Evolutionary conservation across 2,797 vertebrate genomes (phyloP).

Genomic region (Cheirogaleus major): DNA sequence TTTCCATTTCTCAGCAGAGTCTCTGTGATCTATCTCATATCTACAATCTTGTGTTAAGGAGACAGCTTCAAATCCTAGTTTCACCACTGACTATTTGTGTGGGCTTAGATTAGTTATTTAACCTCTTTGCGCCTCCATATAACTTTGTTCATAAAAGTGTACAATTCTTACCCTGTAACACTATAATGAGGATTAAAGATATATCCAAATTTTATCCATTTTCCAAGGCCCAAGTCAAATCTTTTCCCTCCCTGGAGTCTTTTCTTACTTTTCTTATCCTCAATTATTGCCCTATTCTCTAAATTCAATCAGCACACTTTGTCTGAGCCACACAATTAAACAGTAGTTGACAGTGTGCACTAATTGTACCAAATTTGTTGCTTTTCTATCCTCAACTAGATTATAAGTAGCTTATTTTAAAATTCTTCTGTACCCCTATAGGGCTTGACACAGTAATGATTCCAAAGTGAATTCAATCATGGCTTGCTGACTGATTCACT

Average conservation of each 20-base stretch:
- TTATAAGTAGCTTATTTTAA: background rate
- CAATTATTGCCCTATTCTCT: background rate
- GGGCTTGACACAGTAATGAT: background rate
- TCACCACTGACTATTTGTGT: background rate
- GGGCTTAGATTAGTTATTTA: background rate
- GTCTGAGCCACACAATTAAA: background rate
- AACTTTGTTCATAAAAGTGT: background rate
- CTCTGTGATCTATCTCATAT: background rate
- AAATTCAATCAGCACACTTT: background rate
- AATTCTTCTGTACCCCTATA: background rate
- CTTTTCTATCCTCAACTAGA: background rate
- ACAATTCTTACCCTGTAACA: background rate
- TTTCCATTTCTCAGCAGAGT: background rate
- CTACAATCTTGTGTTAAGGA: background rate
- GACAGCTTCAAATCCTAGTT: background rate
- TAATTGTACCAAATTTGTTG: background rate
- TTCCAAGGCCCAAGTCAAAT: background rate
- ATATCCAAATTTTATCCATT: no score
- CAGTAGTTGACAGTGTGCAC: background rate
- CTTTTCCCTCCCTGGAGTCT: background rate
- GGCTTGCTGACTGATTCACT: background rate
- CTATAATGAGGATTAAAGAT: no score
- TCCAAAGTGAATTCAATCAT: background rate
- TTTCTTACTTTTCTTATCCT: background rate
- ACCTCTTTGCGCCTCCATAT: background rate